Evolutionary conservation across 2,113 vertebrate species (phyloP).

Genomic region (Phrynocephalus versicolor): DNA sequence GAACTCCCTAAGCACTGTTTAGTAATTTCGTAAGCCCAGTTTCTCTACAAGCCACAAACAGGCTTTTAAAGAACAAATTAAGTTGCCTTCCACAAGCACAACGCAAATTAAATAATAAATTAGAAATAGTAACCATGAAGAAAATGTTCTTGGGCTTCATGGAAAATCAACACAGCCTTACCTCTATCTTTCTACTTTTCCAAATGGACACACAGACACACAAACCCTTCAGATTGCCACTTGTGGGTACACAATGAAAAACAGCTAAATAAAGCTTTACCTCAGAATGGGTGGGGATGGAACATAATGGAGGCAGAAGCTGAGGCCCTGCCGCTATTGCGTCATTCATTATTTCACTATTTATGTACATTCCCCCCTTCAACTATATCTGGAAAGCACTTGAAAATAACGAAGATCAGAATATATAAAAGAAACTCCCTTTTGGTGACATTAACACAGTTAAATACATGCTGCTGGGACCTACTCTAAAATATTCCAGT

Average conservation of each 20-base stretch:
- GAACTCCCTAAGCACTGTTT: constrained; percentile 68
- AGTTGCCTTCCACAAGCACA: constrained; percentile 34
- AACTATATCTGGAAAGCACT: constrained; percentile 65
- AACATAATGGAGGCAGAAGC: constrained; percentile 77
- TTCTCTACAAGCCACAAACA: constrained; percentile 46
- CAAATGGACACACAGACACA: constrained; percentile 10
- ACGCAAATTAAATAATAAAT: constrained; percentile 40
- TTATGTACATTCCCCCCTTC: constrained; percentile 69
- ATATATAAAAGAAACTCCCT: constrained; percentile 68
- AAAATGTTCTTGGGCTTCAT: constrained; percentile 56
- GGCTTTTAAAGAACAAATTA: constrained; percentile 5
- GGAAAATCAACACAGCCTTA: constrained; percentile 67
- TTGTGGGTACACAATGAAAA: constrained; percentile 73
- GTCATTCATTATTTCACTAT: constrained; percentile 77
- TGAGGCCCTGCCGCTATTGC: constrained; percentile 70
- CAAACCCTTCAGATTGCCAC: constrained; percentile 60
- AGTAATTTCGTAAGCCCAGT: constrained; percentile 54
- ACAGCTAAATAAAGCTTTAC: constrained; percentile 80
- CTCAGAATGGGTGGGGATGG: constrained; percentile 77
- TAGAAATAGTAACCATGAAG: constrained; percentile 49
- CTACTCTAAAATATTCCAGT: neutral
- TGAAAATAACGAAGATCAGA: constrained; percentile 70
- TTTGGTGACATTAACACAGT: constrained; percentile 63
- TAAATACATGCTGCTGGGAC: neutral
- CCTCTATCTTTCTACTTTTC: constrained; percentile 65